Conservation (phyloP, 1,140 invertebrate genomes). For the Ceratitis capitata region DNA sequence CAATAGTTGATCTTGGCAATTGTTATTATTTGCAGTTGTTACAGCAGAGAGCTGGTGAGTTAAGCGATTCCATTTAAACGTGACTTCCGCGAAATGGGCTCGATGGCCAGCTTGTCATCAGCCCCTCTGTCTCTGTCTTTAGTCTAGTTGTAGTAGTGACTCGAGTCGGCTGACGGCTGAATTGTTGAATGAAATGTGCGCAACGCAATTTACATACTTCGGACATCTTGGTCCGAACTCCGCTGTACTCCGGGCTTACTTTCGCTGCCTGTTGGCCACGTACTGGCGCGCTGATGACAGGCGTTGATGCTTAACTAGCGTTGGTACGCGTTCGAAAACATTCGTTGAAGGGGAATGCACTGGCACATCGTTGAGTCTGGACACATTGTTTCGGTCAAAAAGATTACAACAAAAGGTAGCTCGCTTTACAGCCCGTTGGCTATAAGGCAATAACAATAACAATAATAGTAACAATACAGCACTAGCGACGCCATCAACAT, state of each 20-base stretch:
- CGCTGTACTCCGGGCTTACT: background rate
- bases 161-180: background rate
- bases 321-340: background rate
- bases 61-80: slow-evolving; percentile 21
- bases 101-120: background rate
- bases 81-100: slow-evolving; percentile 26
- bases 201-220: background rate
- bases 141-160: too few species aligned
- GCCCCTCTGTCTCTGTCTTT: too few species aligned
- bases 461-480: background rate
- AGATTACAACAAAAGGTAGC: background rate
- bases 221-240: background rate
- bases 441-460: background rate
- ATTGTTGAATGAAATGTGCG: slow-evolving; percentile 11
- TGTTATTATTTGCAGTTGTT: background rate
- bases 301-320: background rate
- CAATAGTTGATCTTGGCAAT: slow-evolving; percentile 8
- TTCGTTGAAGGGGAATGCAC: background rate
- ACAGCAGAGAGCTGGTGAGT: too few species aligned
- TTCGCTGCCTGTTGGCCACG: too few species aligned
- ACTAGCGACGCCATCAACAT: background rate
- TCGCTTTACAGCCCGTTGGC: background rate
- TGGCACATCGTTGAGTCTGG: background rate
- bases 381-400: background rate
- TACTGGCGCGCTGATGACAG: background rate